Base-by-base conservation (phyloP, 2,888 invertebrate genomes). In the Aquatica leii region DNA sequence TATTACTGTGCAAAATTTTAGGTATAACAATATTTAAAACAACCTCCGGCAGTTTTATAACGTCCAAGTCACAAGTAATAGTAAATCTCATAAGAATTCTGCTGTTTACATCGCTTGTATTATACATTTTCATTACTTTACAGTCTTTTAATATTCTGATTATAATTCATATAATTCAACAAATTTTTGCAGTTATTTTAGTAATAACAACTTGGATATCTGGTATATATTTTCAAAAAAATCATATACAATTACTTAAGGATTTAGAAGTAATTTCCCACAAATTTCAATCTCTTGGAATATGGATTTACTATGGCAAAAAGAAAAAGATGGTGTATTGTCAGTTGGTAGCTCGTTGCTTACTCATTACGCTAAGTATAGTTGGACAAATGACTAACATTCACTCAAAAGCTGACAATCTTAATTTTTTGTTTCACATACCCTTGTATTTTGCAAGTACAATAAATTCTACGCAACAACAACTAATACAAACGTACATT, bases 281-380 rank as follows among this genome's bases (percentile, higher is more conserved):
- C 17, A 65, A 58, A 31, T 69, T 75, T 43, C 60, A 65, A 5
- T 62, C 62, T 49, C 57, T 75, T 17, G 69, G 71, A 1, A 62
- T 73, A 35, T 69, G 69, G 62, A 69, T 72, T 31, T 72, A 68
- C 60, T 73, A 73, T 46, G 57, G 59, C 6, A 69, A 62, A 49
- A 61, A 68, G 1, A 15, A 61, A 31, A 66, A 63, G 14, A 49
- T 57, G 9, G 66, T 71, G 17, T 40, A 49, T 9, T 14, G 12
- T 2, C 48, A 59, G 20, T 40, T 59, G 14, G 3, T 55, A 2
- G 4, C 46, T 14, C 40, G 59, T 37, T 5, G 35, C 8, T n/a
- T 51, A 12, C 8, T 59, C 6, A 17, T 49, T 14, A 3, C 20
- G 11, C 41, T 65, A 34, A 49, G 65, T 15, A 65, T 71, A 35